These are phyloP conservation scores for Sebastes trivittatus DNA, from an alignment of 2,797 vertebrate genomes.

Conservation along the genomic window DNA sequence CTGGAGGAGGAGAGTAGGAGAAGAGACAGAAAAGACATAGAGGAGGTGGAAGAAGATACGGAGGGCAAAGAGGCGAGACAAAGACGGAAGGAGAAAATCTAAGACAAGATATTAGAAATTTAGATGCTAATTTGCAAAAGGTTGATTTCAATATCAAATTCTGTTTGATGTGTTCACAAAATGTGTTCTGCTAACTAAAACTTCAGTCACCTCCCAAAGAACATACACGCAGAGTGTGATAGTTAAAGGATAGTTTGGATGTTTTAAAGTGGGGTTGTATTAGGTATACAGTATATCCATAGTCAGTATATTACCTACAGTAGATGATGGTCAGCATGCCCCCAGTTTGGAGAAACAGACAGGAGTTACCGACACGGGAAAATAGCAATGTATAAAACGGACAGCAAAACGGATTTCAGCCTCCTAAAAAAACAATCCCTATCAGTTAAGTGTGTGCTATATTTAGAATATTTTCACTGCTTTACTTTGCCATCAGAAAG, in stretches of 20 bases:
- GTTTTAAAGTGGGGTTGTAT: background rate
- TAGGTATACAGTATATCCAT: background rate
- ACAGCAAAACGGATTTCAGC: too few relatives aligned
- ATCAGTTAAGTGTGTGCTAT: too few relatives aligned
- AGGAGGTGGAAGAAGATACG: background rate
- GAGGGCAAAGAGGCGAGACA: background rate
- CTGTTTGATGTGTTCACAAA: too few relatives aligned
- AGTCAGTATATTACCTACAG: background rate
- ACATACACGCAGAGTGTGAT: background rate
- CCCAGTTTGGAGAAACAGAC: too few relatives aligned
- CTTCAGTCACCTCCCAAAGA: background rate
- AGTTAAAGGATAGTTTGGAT: background rate
- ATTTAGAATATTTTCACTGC: too few relatives aligned
- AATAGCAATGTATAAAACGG: too few relatives aligned
- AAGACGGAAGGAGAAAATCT: background rate
- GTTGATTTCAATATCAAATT: background rate
- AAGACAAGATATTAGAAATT: background rate
- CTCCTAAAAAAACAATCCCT: too few relatives aligned
- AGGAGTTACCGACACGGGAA: too few relatives aligned
- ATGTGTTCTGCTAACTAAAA: background rate
- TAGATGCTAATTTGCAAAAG: background rate
- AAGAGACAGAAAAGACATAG: constrained; percentile 5
- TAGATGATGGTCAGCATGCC: too few relatives aligned
- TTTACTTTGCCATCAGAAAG: too few relatives aligned
- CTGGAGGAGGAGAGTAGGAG: background rate